Conservation (phyloP, 2,113 vertebrate species). For the Mobula birostris region DNA sequence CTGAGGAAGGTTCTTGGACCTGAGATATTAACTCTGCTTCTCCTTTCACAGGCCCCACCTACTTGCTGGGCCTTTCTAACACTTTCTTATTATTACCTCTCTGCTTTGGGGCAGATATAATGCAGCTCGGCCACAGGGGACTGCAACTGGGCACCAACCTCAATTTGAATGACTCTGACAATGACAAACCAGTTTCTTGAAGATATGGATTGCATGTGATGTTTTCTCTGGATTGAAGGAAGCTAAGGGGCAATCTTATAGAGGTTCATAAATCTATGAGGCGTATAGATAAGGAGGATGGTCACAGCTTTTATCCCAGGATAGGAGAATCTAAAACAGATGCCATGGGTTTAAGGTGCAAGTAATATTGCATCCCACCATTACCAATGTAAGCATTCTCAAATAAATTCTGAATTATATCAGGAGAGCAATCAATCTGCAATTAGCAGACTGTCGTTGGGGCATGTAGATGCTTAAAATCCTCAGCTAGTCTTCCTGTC, state of each 20-base stretch:
- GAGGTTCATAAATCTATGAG: no score
- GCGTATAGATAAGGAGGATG: no score
- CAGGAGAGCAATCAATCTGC: constrained; percentile 22
- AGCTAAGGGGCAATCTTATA: no score
- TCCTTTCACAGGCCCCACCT: no score
- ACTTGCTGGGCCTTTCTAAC: no score
- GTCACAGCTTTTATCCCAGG: no score
- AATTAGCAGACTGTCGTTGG: constrained; percentile 22
- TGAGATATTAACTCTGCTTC: no score
- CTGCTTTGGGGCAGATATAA: background rate
- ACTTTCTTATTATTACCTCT: background rate
- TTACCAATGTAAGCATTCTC: background rate
- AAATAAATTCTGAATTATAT: background rate
- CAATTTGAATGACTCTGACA: background rate
- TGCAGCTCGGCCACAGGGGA: background rate
- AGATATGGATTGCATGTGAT: background rate
- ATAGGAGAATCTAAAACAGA: no score
- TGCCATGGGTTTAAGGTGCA: no score
- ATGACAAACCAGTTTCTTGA: background rate
- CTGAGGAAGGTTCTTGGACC: no score
- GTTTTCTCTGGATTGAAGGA: no score
- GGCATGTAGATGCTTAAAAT: constrained; percentile 14
- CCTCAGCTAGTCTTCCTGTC: background rate
- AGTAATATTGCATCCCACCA: background rate
- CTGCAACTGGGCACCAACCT: background rate